Evolutionary conservation across 2,888 invertebrate species (phyloP), one percentile per base, ranked within the genome.

Genomic region (Trissolcus brochymenae): DNA sequence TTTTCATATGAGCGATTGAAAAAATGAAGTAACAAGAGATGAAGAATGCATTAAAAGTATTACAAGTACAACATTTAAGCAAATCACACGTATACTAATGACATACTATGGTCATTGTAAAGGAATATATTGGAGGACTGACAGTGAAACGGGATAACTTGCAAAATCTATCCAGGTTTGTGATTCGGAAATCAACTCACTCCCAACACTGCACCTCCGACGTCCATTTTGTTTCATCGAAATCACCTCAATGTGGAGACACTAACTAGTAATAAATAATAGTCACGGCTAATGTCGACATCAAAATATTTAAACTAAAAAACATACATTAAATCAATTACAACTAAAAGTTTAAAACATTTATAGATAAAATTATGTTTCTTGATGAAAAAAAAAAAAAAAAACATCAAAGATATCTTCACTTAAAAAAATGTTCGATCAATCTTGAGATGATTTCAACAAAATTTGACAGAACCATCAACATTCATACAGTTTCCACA

Each of bases 161-260:
- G 14, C 46, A 14, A 46, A 16, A 46, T 16, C 14, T 6, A 46
- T 16, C n/a, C 11, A 46, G n/a, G 16, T 16, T 14, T 14, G 46
- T n/a, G 46, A 46, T 46, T 46, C 11, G 4, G 11, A 3, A n/a
- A 56, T 50, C 51, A n/a, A 56, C 4, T 66, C 60, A 59, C 72
- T 64, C 53, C 64, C 16, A 25, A 40, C 59, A 56, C 62, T 59
- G 57, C 55, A 62, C 13, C 56, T 19, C 17, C 54, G 54, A 67
- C 74, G 57, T 62, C 74, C 74, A 74, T 74, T 74, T 68, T 67
- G 67, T 62, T 74, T 67, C 59, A 43, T 68, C 62, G 62, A 74
- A 74, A 68, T 68, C 74, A 74, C 62, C 67, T 50, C 56, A 29
- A 50, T 14, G 35, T 35, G 41, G 55, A 55, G 35, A 35, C 50